A percentile compares a stretch with the other conserved stretches of the same genome.
These are phyloP conservation scores for Batillaria attramentaria DNA, from an alignment of 1,140 invertebrate genomes.

Conservation along the genomic window DNA sequence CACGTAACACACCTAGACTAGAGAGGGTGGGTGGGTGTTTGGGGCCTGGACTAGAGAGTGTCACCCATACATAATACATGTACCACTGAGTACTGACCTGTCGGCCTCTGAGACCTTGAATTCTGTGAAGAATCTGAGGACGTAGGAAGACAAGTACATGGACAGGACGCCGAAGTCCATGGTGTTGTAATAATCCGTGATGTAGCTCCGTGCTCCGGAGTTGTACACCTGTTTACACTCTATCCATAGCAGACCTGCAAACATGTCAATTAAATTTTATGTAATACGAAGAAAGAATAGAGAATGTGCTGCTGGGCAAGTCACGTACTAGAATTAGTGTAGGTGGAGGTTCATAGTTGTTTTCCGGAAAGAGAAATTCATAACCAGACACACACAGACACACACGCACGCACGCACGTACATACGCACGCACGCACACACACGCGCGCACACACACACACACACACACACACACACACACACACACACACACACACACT, in stretches of 20 bases:
- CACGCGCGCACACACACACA: constrained; percentile 12
- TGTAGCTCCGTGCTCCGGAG: constrained; percentile 68
- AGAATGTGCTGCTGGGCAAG: too few species aligned
- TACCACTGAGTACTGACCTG: constrained; percentile 56
- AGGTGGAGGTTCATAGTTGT: too few species aligned
- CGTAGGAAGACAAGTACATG: constrained; percentile 71
- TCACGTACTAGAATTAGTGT: too few species aligned
- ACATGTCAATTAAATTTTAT: too few species aligned
- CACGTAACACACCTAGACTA: too few species aligned
- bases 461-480: constrained; percentile 18
- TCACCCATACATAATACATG: too few species aligned
- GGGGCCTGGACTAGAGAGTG: too few species aligned
- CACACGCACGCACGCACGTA: neutral
- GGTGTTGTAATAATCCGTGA: constrained; percentile 70
- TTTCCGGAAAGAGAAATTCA: neutral
- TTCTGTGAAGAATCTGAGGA: constrained; percentile 68
- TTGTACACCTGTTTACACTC: constrained; percentile 72
- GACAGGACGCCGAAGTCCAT: constrained; percentile 70
- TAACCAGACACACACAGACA: neutral
- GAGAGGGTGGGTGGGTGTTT: too few species aligned
- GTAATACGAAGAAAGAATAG: too few species aligned
- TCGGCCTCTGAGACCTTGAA: constrained; percentile 64
- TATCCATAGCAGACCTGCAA: constrained; percentile 70
- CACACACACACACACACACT: constrained; percentile 13
- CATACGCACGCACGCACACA: constrained; percentile 1